These are phyloP conservation scores for Prunella himalayana DNA, from an alignment of 2,113 vertebrate species.

Conservation along the genomic window DNA sequence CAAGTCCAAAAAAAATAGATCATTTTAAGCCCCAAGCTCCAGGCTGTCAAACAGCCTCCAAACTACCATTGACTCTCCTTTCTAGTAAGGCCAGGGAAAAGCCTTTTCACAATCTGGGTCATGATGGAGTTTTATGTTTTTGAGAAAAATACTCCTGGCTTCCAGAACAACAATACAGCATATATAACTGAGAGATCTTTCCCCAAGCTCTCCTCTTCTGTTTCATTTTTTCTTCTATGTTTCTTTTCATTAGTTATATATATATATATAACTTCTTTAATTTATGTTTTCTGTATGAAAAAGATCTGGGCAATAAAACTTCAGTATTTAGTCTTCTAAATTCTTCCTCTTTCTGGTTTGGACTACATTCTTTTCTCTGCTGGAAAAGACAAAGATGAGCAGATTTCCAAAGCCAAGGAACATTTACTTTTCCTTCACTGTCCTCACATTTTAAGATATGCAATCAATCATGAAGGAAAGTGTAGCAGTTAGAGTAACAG, in stretches of 20 bases:
- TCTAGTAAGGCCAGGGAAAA: background rate
- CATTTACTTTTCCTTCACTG: background rate
- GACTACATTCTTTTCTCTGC: background rate
- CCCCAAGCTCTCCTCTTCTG: background rate
- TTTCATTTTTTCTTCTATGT: background rate
- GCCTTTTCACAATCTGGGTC: background rate
- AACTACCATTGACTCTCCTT: background rate
- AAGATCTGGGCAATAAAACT: background rate
- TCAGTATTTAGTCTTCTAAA: background rate
- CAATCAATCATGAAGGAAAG: background rate
- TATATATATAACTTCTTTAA: background rate
- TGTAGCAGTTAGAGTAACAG: background rate
- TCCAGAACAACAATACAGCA: background rate
- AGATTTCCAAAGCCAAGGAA: background rate
- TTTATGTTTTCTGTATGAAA: background rate
- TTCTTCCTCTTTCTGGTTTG: background rate
- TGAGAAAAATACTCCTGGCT: background rate
- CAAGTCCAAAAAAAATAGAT: conserved; percentile 24
- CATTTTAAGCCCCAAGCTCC: background rate
- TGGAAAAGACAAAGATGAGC: background rate
- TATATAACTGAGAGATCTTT: background rate
- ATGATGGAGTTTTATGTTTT: background rate
- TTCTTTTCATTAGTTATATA: background rate
- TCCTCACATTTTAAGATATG: background rate
- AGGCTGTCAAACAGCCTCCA: conserved; percentile 11